These are phyloP conservation scores for Subacronicta megacephala DNA, from an alignment of 2,888 invertebrate genomes.

Conservation along the genomic window DNA sequence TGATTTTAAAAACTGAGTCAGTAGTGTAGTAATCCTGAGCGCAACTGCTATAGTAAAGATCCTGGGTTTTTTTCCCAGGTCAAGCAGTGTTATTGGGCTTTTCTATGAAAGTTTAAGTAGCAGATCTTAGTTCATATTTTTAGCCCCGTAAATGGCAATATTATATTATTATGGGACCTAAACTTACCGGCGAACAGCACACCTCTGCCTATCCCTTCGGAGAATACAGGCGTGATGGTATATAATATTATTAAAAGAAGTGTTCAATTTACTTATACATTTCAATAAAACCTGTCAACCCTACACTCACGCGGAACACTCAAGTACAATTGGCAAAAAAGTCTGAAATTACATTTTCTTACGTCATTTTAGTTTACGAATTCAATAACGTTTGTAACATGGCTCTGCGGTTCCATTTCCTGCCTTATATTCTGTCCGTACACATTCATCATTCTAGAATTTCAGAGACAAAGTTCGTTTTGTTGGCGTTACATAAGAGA, in stretches of 20 bases:
- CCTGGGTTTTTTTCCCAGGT: too few relatives aligned
- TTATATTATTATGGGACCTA: too few relatives aligned
- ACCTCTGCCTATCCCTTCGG: too few relatives aligned
- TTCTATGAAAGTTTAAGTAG: too few relatives aligned
- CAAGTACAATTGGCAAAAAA: slow-evolving; percentile 47
- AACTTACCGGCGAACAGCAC: too few relatives aligned
- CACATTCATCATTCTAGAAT: slow-evolving; percentile 46
- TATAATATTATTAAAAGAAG: slow-evolving; percentile 43
- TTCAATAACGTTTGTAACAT: slow-evolving; percentile 56
- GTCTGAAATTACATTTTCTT: slow-evolving; percentile 47
- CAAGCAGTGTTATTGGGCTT: too few relatives aligned
- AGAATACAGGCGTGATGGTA: too few relatives aligned
- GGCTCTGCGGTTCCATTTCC: slow-evolving; percentile 51
- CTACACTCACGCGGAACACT: slow-evolving; percentile 40
- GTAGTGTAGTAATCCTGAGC: too few relatives aligned
- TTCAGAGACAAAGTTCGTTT: slow-evolving; percentile 35
- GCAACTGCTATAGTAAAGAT: too few relatives aligned
- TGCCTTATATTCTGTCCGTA: slow-evolving; percentile 44
- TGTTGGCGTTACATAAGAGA: slow-evolving; percentile 33
- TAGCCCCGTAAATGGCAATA: too few relatives aligned
- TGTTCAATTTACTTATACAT: slow-evolving; percentile 42
- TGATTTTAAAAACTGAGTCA: too few relatives aligned
- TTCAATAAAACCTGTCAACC: slow-evolving; percentile 43
- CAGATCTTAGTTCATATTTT: too few relatives aligned
- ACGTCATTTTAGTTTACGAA: slow-evolving; percentile 56